A percentile compares a stretch with the other conserved stretches of the same genome.
Conservation (phyloP, 2,888 invertebrate genomes). For the Spisula subtruncata region DNA sequence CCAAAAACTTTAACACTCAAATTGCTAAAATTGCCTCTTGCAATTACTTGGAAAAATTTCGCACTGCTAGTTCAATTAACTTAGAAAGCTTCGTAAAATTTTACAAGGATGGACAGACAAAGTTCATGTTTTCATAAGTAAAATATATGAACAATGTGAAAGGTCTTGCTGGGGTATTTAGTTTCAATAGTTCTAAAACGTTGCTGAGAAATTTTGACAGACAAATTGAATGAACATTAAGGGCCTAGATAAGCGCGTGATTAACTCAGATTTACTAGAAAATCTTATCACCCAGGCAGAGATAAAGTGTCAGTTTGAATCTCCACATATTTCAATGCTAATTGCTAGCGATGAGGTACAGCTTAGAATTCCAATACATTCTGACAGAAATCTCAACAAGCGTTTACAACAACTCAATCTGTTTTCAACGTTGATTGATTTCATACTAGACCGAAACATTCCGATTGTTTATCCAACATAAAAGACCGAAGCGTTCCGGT, state of each 20-base stretch:
- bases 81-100: neutral
- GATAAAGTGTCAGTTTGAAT: conserved; percentile 59
- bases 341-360: conserved; percentile 58
- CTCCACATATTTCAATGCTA: conserved; percentile 63
- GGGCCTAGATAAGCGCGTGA: conserved; percentile 52
- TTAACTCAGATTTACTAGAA: conserved; percentile 48
- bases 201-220: conserved; percentile 37
- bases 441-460: neutral
- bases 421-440: conserved; percentile 64
- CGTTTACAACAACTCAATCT: conserved; percentile 68
- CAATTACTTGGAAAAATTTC: too few species aligned
- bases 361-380: conserved; percentile 45
- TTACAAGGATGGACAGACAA: neutral
- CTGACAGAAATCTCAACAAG: conserved; percentile 53
- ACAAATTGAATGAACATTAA: conserved; percentile 43
- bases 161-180: neutral
- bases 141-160: too few species aligned
- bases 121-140: neutral
- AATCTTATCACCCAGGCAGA: conserved; percentile 58
- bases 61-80: too few species aligned
- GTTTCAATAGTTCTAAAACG: conserved; percentile 9
- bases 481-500: neutral
- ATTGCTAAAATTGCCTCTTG: too few species aligned
- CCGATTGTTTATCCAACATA: conserved; percentile 2
- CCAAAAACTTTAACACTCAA: too few species aligned